phyloP scores from a whole-genome alignment of 1,140 invertebrate genomes.

The Sycobia sp. region DNA sequence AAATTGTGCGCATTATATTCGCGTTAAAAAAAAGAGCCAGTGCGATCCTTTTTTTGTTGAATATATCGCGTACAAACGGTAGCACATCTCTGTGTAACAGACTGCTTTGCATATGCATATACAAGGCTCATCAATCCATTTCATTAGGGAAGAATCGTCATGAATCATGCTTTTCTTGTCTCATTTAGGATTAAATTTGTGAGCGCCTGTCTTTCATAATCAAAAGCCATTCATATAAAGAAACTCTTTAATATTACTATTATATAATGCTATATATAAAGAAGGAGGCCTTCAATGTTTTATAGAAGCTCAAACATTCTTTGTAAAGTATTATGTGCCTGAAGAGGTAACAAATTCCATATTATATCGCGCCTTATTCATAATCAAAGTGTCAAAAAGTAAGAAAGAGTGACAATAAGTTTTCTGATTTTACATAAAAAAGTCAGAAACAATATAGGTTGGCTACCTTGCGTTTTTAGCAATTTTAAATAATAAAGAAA shows the following conservation, averaged over 20 bases:
- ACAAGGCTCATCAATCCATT: not conserved
- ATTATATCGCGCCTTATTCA: not conserved
- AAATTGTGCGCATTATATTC: not conserved
- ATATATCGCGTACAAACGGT: not conserved
- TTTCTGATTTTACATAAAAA: not conserved
- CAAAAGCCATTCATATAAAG: constrained; percentile 11
- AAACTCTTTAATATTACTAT: not conserved
- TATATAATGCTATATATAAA: not conserved
- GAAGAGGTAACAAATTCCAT: not conserved
- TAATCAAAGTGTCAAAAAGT: not conserved
- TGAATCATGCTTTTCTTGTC: constrained; percentile 3
- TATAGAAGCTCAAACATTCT: constrained; percentile 1
- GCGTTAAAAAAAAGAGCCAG: constrained; percentile 5
- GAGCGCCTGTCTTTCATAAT: constrained; percentile 1
- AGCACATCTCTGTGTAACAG: constrained; percentile 5
- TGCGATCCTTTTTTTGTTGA: constrained; percentile 6
- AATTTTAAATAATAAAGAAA: constrained; percentile 13
- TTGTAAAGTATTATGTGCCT: not conserved
- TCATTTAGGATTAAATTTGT: not conserved
- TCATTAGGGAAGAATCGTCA: not conserved
- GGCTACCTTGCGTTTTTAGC: not conserved
- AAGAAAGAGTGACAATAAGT: not conserved
- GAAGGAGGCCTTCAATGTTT: not conserved
- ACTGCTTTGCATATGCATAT: not conserved
- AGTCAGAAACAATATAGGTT: not conserved